These are phyloP conservation scores for Cataglyphis albicans DNA, from an alignment of 2,888 invertebrate genomes.

Conservation along the genomic window DNA sequence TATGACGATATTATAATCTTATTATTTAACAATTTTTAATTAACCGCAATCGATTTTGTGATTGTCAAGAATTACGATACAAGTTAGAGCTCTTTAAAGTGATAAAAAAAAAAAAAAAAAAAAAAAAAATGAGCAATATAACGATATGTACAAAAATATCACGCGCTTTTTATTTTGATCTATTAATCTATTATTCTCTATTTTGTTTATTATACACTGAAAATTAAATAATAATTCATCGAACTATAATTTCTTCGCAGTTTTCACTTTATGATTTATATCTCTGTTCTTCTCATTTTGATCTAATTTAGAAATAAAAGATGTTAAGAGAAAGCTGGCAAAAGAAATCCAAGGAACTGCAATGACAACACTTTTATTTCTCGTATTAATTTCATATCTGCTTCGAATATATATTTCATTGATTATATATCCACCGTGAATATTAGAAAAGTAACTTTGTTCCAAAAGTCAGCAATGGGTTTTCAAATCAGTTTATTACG, in stretches of 20 bases:
- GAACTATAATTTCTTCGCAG: background rate
- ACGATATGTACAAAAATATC: background rate
- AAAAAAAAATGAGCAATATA: background rate
- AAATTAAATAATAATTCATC: background rate
- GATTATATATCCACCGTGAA: constrained; percentile 12
- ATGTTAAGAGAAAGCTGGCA: constrained; percentile 34
- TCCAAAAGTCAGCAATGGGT: constrained; percentile 3
- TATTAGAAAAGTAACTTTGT: constrained; percentile 12
- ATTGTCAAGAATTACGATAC: background rate
- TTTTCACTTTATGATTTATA: background rate
- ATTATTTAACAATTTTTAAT: background rate
- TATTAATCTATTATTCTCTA: background rate
- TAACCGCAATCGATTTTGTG: background rate
- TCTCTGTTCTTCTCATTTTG: background rate
- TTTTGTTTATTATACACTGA: background rate
- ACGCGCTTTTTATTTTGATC: background rate
- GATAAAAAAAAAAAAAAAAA: too few species aligned
- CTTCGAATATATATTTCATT: background rate
- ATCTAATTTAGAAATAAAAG: constrained; percentile 34
- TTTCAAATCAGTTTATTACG: background rate
- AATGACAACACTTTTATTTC: background rate
- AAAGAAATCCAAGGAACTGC: background rate
- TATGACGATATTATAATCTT: constrained; percentile 17
- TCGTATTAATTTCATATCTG: background rate
- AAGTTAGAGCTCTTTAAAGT: background rate